Base-by-base conservation (phyloP, 2,113 vertebrate genomes). In the Isurus oxyrinchus region DNA sequence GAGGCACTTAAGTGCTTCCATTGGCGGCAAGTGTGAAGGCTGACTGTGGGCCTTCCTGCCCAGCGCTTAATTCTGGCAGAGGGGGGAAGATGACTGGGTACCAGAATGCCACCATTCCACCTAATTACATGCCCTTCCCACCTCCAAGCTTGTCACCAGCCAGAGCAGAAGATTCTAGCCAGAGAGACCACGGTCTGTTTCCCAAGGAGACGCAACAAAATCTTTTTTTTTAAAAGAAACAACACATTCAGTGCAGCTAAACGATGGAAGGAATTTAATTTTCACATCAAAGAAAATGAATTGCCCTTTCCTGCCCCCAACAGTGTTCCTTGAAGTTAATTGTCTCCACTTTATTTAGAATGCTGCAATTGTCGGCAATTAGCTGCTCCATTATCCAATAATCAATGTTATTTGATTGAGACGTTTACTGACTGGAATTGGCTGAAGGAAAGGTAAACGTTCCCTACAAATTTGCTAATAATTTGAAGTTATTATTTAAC, bases 321-420 rank as follows among this genome's bases (percentile, higher is more conserved):
- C 94, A 31, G 44, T 63, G 23, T 76, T 27, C 25, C 94, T 95
- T 72, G 94, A 76, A 95, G 94, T 95, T 95, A 95, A 95, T 95
- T 95, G 67, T 69, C 94, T 95, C 67, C 23, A 95, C 44, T 95
- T 95, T 95, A 95, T 95, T 95, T 69, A 95, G 67, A 95, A 72
- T 35, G 49, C 44, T 53, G 10, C 55, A 69, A 94, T 94, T 94
- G 90, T 72, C 44, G 19, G 49, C 44, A 95, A 95, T 95, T 95
- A 95, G 94, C 27, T 35, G 21, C 44, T 95, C 35, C 66, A 95
- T 95, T 69, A 95, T 95, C 94, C 25, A 53, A 76, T 55, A 55
- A 44, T 95, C 40, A 55, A 49, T 76, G 94, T 53, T 72, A 53
- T 95, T 95, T 95, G 93, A 94, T 66, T 63, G n/a, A 44, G 21